phyloP scores from a whole-genome alignment of 2,797 vertebrate genomes.

The Sitta carolinensis region DNA sequence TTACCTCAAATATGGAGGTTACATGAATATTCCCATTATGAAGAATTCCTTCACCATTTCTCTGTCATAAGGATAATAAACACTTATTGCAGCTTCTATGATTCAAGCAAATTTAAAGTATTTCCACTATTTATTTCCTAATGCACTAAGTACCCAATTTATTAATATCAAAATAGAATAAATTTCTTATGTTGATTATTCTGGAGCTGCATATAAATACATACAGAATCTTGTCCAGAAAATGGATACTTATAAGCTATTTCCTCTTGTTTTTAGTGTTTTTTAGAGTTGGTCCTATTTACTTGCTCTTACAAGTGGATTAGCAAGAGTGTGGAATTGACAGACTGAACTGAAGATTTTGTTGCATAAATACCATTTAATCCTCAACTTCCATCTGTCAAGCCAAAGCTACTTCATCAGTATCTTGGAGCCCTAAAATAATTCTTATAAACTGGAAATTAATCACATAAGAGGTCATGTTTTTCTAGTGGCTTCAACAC shows the following conservation, averaged over 20 bases:
- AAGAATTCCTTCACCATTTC: neutral
- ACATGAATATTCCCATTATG: neutral
- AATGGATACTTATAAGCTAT: slow-evolving; percentile 32
- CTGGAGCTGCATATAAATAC: slow-evolving; percentile 25
- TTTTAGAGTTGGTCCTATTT: neutral
- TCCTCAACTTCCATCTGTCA: neutral
- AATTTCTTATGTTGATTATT: slow-evolving; percentile 58
- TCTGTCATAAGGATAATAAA: slow-evolving; percentile 35
- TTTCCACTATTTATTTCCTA: slow-evolving; percentile 40
- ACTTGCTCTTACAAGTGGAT: neutral
- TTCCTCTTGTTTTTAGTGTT: slow-evolving; percentile 23
- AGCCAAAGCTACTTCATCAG: neutral
- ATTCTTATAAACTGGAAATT: slow-evolving; percentile 1
- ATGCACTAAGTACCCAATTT: slow-evolving; percentile 21
- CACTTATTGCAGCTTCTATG: slow-evolving; percentile 51
- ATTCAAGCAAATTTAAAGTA: slow-evolving; percentile 38
- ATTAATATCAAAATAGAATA: slow-evolving; percentile 51
- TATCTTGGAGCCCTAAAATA: neutral
- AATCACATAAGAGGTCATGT: neutral
- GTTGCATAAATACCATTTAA: neutral
- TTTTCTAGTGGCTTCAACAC: neutral
- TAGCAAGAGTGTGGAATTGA: neutral
- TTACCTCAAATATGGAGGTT: slow-evolving; percentile 33
- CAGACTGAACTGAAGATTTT: neutral
- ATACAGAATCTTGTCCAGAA: slow-evolving; percentile 9